Base-by-base conservation (phyloP, 2,888 invertebrate genomes). In the Pseudococcus jackbeardsleyi region DNA sequence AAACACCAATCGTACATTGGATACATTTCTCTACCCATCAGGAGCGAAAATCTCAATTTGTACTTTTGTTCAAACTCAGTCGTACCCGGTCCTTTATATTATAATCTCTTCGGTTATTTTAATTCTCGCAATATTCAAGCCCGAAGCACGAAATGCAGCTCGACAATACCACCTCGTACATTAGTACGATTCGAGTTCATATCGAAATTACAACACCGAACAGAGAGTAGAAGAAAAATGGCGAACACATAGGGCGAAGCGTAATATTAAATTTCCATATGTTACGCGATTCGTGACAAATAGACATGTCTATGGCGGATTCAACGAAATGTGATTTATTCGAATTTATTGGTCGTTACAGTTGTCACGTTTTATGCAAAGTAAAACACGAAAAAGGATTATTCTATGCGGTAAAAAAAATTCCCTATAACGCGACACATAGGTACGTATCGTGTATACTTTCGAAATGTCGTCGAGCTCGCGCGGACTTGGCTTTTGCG, bases 241-340 rank as follows among this genome's bases (percentile, higher is more conserved):
- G 86, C 59, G 39, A 86, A 64, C 33, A 86, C 22, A 86, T 59
- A 64, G 42, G 59, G 64, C 86, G 86, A 64, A 33, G 26, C 19
- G 42, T 64, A 64, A 86, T 86, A 86, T 86, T 86, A 86, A 86
- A 86, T 86, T 86, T 86, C 86, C 86, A 86, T 86, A 86, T 86
- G 86, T 86, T 86, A 86, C 86, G 86, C 86, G 64, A 86, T 86
- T 86, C 86, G 86, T 86, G 86, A 86, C 86, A 86, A 86, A 86
- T 86, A 86, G 86, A 86, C 86, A 86, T 64, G 86, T 59, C 64
- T 86, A 64, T 64, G 42, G 50, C 54, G 86, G 64, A 86, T 86
- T 86, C 86, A 86, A 86, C 86, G 64, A 86, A 86, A 86, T 86
- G 86, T 86, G 86, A 86, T 86, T 86, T 86, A 86, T 86, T 86